Base-by-base conservation (phyloP, 2,113 vertebrate species). In the Hepsetus odoe region DNA sequence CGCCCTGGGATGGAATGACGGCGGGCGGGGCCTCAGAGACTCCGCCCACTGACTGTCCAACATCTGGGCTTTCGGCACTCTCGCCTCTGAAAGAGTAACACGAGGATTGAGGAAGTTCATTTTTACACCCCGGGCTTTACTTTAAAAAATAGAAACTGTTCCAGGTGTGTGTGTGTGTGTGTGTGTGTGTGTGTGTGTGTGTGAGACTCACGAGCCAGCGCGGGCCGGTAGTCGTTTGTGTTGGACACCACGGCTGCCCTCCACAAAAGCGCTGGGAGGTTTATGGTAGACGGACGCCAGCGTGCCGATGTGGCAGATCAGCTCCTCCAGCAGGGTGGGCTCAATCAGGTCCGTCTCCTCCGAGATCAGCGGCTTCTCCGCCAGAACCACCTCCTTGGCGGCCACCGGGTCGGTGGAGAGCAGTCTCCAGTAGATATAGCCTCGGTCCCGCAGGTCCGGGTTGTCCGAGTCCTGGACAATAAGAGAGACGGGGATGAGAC, bases 401-500 rank as follows among this genome's bases (percentile, higher is more conserved):
- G 98, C 97, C 84, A 98, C 97, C 0, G 98, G 98, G 85, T 99
- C 98, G 0, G 98, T 99, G 84, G 97, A 98, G n/a, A 99, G 95
- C 87, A 99, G 93, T 56, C 98, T 96, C 98, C 98, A 99, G 89
- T 99, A 99, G 91, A 99, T 99, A 90, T 99, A 99, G 4, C 98
- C 98, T 0, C 98, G 95, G 69, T 99, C 98, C 75, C 98, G 91
- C 85, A 99, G 92, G 88, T 99, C 98, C 0, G 98, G 98, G 86
- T 99, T 99, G 88, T 99, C 98, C 0, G 98, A 99, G 87, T 99
- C 97, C 98, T 99, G 76, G 0, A 35, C 14, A 2, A 11, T 11
- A 46, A 2, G 22, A 22, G 2, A 55, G 1, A 55, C 51, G 11
- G 51, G 8, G 7, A 22, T n/a, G 11, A 2, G 32, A 20, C 35